These are phyloP conservation scores for Harlomillsia oculata DNA, from an alignment of 1,140 invertebrate species.

Conservation along the genomic window DNA sequence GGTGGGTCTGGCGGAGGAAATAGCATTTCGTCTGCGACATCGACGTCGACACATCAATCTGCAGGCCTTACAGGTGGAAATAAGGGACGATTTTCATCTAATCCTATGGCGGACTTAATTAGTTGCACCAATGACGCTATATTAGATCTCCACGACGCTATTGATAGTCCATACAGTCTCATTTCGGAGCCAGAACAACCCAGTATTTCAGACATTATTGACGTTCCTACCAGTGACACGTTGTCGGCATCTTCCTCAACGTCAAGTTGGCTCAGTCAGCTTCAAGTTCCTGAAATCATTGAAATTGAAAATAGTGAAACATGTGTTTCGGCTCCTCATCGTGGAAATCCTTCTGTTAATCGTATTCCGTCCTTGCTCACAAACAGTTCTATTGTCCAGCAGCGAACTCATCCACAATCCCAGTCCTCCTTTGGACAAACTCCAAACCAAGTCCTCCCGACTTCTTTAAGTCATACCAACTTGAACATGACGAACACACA, in stretches of 20 bases:
- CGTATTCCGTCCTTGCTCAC: not conserved
- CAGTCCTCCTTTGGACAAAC: not conserved
- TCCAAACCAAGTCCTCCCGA: not conserved
- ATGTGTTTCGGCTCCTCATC: not conserved
- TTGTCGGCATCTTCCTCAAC: not conserved
- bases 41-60: no score
- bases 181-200: conserved; percentile 25
- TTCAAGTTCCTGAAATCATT: no score
- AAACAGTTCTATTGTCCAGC: not conserved
- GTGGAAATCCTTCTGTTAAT: not conserved
- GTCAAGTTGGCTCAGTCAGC: no score
- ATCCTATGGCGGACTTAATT: conserved; percentile 20
- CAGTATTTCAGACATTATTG: conserved; percentile 25
- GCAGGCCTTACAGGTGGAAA: not conserved
- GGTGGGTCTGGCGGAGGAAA: no score
- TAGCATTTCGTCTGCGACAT: no score
- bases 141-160: conserved; percentile 26
- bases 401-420: not conserved
- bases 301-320: not conserved
- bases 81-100: not conserved
- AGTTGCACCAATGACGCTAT: conserved; percentile 18
- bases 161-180: conserved; percentile 27
- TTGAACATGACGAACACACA: conserved; percentile 5
- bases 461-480: not conserved
- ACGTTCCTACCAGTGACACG: conserved; percentile 15